Conservation (phyloP, 2,888 invertebrate species). For the Dolomedes plantarius region DNA sequence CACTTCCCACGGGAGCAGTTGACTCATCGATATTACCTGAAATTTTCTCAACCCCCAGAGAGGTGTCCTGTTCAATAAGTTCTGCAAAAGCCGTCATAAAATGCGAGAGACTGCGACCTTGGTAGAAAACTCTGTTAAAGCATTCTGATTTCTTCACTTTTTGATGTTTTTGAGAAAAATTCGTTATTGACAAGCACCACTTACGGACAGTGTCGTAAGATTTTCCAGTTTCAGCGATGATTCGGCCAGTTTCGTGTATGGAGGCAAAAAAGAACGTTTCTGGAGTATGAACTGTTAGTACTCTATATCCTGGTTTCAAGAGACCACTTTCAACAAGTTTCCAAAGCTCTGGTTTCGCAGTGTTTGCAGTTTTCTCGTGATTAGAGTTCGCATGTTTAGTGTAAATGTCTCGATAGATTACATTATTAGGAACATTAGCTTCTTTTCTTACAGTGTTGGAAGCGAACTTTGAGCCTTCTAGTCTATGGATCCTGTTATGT, state of each 20-base stretch:
- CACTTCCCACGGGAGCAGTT: slow-evolving; percentile 29
- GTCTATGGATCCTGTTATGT: too few species aligned
- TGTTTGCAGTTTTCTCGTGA: not conserved
- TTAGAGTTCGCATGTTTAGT: too few species aligned
- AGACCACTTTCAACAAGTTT: not conserved
- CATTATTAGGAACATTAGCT: too few species aligned
- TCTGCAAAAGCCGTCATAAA: slow-evolving; percentile 29
- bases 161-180: not conserved
- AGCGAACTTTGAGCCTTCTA: too few species aligned
- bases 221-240: slow-evolving; percentile 24
- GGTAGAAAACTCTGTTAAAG: slow-evolving; percentile 47
- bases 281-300: slow-evolving; percentile 40
- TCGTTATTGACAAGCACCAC: slow-evolving; percentile 31
- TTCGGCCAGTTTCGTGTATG: slow-evolving; percentile 23
- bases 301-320: slow-evolving; percentile 19
- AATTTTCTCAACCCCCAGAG: slow-evolving; percentile 11
- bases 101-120: slow-evolving; percentile 43
- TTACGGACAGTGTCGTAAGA: slow-evolving; percentile 1
- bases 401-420: too few species aligned
- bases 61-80: not conserved
- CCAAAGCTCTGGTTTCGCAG: not conserved
- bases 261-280: slow-evolving; percentile 40
- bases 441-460: too few species aligned
- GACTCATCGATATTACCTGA: slow-evolving; percentile 35
- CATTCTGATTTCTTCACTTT: slow-evolving; percentile 28